Conservation (phyloP, 2,113 vertebrate genomes). For the Catharus fuscescens region DNA sequence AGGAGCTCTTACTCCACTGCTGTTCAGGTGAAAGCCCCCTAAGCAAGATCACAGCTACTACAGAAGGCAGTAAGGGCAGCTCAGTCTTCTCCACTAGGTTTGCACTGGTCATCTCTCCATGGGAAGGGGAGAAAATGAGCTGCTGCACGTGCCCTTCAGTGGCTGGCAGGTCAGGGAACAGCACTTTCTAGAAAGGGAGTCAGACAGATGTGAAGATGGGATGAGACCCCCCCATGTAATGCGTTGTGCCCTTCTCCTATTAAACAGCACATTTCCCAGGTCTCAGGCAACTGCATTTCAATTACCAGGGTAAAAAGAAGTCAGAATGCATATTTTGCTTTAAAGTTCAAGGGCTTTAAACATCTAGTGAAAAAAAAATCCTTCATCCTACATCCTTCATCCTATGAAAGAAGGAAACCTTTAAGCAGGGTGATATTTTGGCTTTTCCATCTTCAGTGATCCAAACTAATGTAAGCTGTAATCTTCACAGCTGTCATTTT, state of each 20-base stretch:
- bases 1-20: not conserved
- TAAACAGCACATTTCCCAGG: not conserved
- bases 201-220: not conserved
- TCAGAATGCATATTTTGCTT: not conserved
- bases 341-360: conserved; percentile 29
- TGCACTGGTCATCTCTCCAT: not conserved
- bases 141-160: fast-evolving
- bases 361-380: not conserved
- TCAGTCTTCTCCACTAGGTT: not conserved
- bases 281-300: not conserved
- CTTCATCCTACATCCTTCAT: not conserved
- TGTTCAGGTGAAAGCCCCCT: not conserved
- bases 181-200: not conserved
- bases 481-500: not conserved
- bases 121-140: not conserved
- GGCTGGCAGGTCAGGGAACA: not conserved
- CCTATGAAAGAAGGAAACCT: not conserved
- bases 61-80: not conserved
- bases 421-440: not conserved
- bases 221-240: not conserved
- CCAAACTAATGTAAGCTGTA: not conserved
- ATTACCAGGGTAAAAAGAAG: not conserved
- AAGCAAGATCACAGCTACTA: not conserved
- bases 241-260: not conserved
- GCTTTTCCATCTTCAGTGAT: not conserved